Evolutionary conservation across 2,113 vertebrate genomes (phyloP).

Genomic region (Tragelaphus strepsiceros): DNA sequence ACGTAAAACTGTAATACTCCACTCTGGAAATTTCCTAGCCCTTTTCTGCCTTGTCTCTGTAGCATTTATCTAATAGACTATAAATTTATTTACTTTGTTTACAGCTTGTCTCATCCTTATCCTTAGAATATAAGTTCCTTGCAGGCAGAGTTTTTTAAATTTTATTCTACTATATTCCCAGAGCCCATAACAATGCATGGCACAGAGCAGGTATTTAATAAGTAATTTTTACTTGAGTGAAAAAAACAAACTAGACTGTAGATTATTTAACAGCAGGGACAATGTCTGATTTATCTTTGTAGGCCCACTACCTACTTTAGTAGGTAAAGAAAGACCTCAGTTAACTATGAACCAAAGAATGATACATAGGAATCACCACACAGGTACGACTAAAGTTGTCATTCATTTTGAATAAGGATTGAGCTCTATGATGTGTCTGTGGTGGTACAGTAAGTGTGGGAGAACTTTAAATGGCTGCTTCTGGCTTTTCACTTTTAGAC

Average conservation of each 20-base stretch:
- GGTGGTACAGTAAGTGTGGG: not conserved
- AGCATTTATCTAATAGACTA: not conserved
- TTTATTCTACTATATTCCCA: not conserved
- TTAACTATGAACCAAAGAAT: not conserved
- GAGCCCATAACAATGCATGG: not conserved
- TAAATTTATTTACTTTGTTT: not conserved
- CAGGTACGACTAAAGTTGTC: not conserved
- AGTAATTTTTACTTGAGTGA: not conserved
- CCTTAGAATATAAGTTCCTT: not conserved
- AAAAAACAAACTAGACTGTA: not conserved
- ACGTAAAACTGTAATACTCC: not conserved
- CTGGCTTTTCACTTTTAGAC: not conserved
- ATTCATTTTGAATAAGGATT: not conserved
- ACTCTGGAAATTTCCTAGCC: not conserved
- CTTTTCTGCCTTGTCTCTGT: not conserved
- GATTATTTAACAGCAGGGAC: not conserved
- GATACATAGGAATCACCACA: not conserved
- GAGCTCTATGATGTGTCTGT: not conserved
- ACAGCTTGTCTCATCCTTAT: not conserved
- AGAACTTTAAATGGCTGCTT: not conserved
- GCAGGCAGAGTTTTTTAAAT: not conserved
- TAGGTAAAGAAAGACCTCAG: not conserved
- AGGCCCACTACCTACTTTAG: not conserved
- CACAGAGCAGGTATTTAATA: not conserved
- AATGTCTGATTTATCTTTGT: not conserved